Evolutionary conservation across 2,113 vertebrate genomes (phyloP).

Genomic region (Pagrus major): DNA sequence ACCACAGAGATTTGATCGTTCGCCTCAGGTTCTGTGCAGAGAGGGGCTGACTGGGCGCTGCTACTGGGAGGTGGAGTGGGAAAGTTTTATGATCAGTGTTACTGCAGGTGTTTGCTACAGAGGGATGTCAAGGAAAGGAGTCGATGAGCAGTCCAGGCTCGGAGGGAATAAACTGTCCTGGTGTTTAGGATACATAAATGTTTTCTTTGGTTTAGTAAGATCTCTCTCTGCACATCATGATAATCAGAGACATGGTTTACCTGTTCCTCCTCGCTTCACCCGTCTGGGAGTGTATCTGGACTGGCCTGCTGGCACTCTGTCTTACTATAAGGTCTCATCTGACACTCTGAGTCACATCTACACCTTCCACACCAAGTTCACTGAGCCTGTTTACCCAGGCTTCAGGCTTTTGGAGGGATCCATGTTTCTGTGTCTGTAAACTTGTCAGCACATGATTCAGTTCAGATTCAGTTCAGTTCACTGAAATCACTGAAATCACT

Average conservation of each 20-base stretch:
- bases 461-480: too few relatives aligned
- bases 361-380: neutral
- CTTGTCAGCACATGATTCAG: too few relatives aligned
- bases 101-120: neutral
- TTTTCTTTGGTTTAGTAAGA: too few relatives aligned
- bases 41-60: neutral
- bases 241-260: accelerated
- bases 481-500: too few relatives aligned
- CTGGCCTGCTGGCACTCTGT: conserved; percentile 24
- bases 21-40: neutral
- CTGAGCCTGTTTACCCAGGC: neutral
- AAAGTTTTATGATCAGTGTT: too few relatives aligned
- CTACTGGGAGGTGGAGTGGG: too few relatives aligned
- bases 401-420: neutral
- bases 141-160: accelerated
- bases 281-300: conserved; percentile 15
- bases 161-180: neutral
- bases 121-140: neutral
- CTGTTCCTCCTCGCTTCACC: neutral
- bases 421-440: too few relatives aligned
- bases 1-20: neutral
- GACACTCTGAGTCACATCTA: conserved; percentile 7
- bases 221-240: too few relatives aligned
- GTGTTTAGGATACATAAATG: too few relatives aligned
- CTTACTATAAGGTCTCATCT: neutral